A percentile compares a stretch with the other conserved stretches of the same genome.
phyloP scores from a whole-genome alignment of 1,140 invertebrate species.

The Phymastichus coffea region DNA sequence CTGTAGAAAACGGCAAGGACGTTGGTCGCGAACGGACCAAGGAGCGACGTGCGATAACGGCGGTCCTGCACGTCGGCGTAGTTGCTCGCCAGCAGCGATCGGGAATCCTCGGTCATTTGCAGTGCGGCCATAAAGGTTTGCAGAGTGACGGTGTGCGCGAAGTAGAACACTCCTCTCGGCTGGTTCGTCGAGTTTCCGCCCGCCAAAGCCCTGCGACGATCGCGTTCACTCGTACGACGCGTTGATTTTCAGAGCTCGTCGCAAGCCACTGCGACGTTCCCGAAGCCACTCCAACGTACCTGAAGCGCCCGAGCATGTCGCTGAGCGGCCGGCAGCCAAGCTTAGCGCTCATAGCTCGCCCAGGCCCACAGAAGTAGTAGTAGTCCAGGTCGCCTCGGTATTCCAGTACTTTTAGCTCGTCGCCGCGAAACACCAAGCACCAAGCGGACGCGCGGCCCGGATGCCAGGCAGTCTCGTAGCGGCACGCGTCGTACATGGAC shows the following conservation, averaged over 20 bases:
- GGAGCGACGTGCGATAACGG: constrained; percentile 70
- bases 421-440: constrained; percentile 71
- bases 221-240: too few relatives aligned
- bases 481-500: constrained; percentile 71
- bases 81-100: constrained; percentile 67
- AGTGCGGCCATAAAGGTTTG: constrained; percentile 66
- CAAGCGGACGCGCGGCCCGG: constrained; percentile 66
- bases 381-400: constrained; percentile 78
- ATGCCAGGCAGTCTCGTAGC: constrained; percentile 72
- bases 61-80: constrained; percentile 61
- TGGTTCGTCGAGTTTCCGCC: constrained; percentile 29
- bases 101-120: constrained; percentile 66
- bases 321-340: constrained; percentile 74
- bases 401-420: constrained; percentile 72
- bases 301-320: constrained; percentile 72
- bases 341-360: constrained; percentile 63
- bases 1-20: constrained; percentile 65
- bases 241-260: too few relatives aligned
- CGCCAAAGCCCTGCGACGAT: neutral
- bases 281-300: too few relatives aligned
- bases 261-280: too few relatives aligned
- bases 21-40: constrained; percentile 77
- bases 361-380: constrained; percentile 77
- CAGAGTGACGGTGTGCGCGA: constrained; percentile 69
- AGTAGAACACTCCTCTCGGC: constrained; percentile 69